These are phyloP conservation scores for Colaptes auratus DNA, from an alignment of 2,113 vertebrate species.

Conservation along the genomic window DNA sequence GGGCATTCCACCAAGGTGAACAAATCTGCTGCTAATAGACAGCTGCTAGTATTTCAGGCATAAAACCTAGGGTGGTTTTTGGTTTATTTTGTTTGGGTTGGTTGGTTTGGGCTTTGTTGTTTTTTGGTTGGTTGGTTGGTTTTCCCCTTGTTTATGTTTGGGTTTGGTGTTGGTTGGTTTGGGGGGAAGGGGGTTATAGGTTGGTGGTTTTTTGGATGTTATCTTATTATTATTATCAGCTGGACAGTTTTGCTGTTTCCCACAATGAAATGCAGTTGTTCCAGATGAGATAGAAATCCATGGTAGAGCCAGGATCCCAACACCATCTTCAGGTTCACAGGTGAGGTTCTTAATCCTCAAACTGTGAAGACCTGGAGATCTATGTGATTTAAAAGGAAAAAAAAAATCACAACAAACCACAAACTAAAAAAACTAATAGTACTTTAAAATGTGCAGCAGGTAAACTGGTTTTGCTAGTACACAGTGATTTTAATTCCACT, in stretches of 20 bases:
- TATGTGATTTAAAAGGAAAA: background rate
- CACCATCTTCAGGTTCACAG: background rate
- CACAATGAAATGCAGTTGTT: background rate
- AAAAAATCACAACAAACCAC: background rate
- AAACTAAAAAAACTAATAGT: background rate
- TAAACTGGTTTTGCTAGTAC: background rate
- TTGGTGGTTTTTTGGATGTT: too few species aligned
- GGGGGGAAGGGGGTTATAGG: too few species aligned
- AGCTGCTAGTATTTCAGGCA: background rate
- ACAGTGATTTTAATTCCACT: background rate
- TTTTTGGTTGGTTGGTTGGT: too few species aligned
- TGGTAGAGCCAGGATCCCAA: background rate
- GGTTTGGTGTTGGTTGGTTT: too few species aligned
- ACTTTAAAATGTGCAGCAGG: background rate
- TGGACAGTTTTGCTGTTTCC: background rate
- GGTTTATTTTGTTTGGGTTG: background rate
- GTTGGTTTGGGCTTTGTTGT: background rate
- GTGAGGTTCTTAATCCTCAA: background rate
- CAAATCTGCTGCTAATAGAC: background rate
- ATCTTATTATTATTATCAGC: background rate
- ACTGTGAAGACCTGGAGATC: background rate
- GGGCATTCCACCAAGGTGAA: background rate
- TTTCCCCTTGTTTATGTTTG: too few species aligned
- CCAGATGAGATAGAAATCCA: background rate
- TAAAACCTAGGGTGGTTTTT: background rate